phyloP scores from a whole-genome alignment of 2,888 invertebrate genomes.

The Nebria salina region DNA sequence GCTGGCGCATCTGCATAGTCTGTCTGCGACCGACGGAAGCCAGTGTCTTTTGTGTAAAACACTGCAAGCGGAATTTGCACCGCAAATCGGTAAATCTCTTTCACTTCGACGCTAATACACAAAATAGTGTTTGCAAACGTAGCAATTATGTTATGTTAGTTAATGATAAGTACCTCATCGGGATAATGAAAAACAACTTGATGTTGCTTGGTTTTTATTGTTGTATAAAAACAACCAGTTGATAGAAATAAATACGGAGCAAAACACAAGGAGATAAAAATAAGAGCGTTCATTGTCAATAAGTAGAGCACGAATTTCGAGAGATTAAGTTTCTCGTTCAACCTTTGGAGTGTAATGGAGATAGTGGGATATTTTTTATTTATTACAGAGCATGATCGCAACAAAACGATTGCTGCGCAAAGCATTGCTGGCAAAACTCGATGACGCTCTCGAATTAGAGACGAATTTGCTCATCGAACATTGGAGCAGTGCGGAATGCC shows the following conservation, averaged over 20 bases:
- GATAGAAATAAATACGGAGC: slow-evolving; percentile 29
- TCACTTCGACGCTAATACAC: slow-evolving; percentile 68
- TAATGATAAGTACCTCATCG: slow-evolving; percentile 51
- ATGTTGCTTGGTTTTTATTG: slow-evolving; percentile 54
- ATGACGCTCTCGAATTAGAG: slow-evolving; percentile 73
- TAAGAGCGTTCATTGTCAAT: not conserved
- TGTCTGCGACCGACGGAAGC: slow-evolving; percentile 67
- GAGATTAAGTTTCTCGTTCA: not conserved
- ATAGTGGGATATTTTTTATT: slow-evolving; percentile 27
- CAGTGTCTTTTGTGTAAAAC: slow-evolving; percentile 68
- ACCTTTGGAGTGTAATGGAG: not conserved
- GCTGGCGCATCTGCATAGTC: slow-evolving; percentile 71
- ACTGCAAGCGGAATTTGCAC: slow-evolving; percentile 64
- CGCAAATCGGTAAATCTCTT: slow-evolving; percentile 67
- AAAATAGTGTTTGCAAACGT: not conserved
- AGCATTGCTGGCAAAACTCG: slow-evolving; percentile 66
- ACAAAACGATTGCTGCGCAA: slow-evolving; percentile 68
- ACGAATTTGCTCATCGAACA: slow-evolving; percentile 74
- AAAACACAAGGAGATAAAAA: slow-evolving; percentile 26
- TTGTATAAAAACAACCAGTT: slow-evolving; percentile 51
- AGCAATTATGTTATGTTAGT: not conserved
- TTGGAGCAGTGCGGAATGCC: slow-evolving; percentile 80
- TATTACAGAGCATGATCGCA: slow-evolving; percentile 72
- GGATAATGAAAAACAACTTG: slow-evolving; percentile 56
- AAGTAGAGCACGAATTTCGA: not conserved